Evolutionary conservation across 2,888 invertebrate genomes (phyloP), one percentile per base, ranked within the genome.

Genomic region (Meiosimyza decipiens): DNA sequence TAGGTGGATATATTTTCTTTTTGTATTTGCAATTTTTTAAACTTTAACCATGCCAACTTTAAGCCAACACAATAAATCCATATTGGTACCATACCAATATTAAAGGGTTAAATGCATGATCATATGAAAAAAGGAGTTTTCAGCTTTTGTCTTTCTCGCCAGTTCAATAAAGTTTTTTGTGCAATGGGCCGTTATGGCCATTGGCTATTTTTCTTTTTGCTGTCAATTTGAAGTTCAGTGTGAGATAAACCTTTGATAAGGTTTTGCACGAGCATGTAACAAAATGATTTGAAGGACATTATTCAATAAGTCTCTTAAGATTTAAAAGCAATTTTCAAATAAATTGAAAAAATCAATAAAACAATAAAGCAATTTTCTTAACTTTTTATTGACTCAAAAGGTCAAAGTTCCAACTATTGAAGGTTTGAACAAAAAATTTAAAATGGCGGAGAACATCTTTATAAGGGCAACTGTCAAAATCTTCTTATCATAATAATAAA

Each of bases 181-280:
- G 73, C 75, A 74, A 79, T 78, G 79, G 77, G 77, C 76, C 81
- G 78, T 79, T 80, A 80, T 77, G 74, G 75, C 75, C 77, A 72
- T 72, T 79, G 77, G 75, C 75, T 74, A 79, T 77, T 75, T 76
- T 40, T 40, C 40, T 40, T 40, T 40, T 40, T 2, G 40, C 40
- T 40, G 40, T 40, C 40, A 40, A 40, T 40, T 40, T 40, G 9
- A 40, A 40, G 40, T 40, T 40, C 9, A 9, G 40, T 40, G 6
- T 40, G 40, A 2, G 40, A 7, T 40, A 9, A 40, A 40, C 40
- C 9, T 40, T 9, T 40, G 40, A 9, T 40, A 9, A 40, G 40
- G 40, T 9, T 9, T 40, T 9, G 40, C 40, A 40, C 9, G 7
- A 40, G 40, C 9, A 9, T 9, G 40, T 40, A 40, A 40, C 40